Evolutionary conservation across 2,797 vertebrate species (phyloP).

Genomic region (Gobionotothen gibberifrons): DNA sequence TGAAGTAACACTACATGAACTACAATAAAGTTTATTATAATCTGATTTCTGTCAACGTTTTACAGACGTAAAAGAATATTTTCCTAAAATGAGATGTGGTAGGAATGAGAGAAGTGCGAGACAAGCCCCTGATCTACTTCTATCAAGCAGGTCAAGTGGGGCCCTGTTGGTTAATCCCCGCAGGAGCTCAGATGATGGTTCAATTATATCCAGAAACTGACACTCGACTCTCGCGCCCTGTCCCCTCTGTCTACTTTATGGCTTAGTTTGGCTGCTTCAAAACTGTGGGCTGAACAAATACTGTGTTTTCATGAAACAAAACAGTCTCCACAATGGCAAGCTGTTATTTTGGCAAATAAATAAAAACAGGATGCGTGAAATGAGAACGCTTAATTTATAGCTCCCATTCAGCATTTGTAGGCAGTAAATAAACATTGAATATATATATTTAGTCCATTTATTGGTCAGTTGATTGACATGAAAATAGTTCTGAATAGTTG

Average conservation of each 20-base stretch:
- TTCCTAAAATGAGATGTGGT: conserved; percentile 13
- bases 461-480: no score
- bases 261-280: conserved; percentile 24
- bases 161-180: conserved; percentile 56
- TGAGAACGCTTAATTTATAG: no score
- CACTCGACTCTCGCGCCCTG: conserved; percentile 18
- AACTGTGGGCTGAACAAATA: conserved; percentile 20
- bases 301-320: neutral
- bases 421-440: no score
- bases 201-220: conserved; percentile 55
- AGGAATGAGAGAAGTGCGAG: conserved; percentile 34
- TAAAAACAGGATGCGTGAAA: no score
- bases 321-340: neutral
- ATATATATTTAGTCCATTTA: no score
- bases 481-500: no score
- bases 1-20: conserved; percentile 8
- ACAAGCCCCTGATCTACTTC: conserved; percentile 42
- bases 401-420: no score
- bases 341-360: no score
- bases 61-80: neutral
- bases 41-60: conserved; percentile 10
- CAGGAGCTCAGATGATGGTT: conserved; percentile 53
- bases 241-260: conserved; percentile 23
- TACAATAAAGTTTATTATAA: conserved; percentile 11
- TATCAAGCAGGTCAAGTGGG: conserved; percentile 50